Percentiles rank a stretch among this genome's conserved stretches.
phyloP scores from a whole-genome alignment of 1,140 invertebrate genomes.

The Drosophila malerkotliana region DNA sequence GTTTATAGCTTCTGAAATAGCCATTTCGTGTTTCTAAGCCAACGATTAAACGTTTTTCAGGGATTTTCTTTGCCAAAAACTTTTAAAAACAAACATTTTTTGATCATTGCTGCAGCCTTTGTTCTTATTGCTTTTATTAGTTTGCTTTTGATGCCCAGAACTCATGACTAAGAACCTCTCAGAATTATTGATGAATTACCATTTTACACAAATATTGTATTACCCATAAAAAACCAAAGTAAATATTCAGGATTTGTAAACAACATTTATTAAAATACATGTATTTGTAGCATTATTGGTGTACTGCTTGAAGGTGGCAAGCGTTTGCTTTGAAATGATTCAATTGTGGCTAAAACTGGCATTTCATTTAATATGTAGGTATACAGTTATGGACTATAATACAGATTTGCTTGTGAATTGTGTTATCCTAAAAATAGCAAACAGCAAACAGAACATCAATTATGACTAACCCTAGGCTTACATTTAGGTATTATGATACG shows the following conservation, averaged over 20 bases:
- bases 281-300: neutral
- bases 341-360: conserved; percentile 9
- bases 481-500: conserved; percentile 5
- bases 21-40: conserved; percentile 1
- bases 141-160: neutral
- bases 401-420: conserved; percentile 6
- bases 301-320: conserved; percentile 1
- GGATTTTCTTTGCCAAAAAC: neutral
- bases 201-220: neutral
- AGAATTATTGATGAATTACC: neutral
- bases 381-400: conserved; percentile 17
- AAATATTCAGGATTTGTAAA: conserved; percentile 24
- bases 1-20: conserved; percentile 15
- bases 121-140: neutral
- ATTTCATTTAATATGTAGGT: conserved; percentile 9
- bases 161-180: neutral
- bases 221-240: neutral
- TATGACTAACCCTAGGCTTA: conserved; percentile 20
- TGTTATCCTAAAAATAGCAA: conserved; percentile 13
- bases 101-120: neutral
- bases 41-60: neutral
- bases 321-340: neutral
- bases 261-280: conserved; percentile 43
- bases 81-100: neutral
- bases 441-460: conserved; percentile 18